phyloP scores from a whole-genome alignment of 1,140 invertebrate genomes.

The Coptotermes formosanus region DNA sequence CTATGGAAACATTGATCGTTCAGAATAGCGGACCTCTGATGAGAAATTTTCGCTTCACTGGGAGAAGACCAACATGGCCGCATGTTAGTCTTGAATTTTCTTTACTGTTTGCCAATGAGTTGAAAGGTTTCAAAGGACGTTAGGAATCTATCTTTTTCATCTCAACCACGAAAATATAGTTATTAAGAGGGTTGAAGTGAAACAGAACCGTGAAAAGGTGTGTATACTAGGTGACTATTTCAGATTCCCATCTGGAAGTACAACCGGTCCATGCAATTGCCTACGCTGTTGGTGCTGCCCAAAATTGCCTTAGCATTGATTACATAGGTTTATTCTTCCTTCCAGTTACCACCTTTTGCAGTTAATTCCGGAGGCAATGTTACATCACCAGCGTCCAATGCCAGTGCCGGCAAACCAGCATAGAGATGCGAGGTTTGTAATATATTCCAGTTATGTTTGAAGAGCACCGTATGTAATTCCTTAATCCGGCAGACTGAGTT shows the following conservation, averaged over 20 bases:
- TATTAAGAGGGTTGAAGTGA: constrained; percentile 26
- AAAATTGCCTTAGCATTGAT: background rate
- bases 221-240: background rate
- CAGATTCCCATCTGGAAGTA: background rate
- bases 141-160: constrained; percentile 24
- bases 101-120: constrained; percentile 31
- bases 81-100: constrained; percentile 30
- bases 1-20: constrained; percentile 25
- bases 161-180: constrained; percentile 14
- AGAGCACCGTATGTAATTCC: too few relatives aligned
- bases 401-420: constrained; percentile 21
- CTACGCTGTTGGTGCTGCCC: background rate
- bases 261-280: background rate
- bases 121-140: background rate
- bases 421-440: constrained; percentile 27
- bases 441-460: background rate
- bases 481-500: too few relatives aligned
- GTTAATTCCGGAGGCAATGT: constrained; percentile 1
- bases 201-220: constrained; percentile 11
- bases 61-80: constrained; percentile 32
- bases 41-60: background rate
- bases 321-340: background rate
- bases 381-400: constrained; percentile 24
- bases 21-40: background rate
- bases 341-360: constrained; percentile 20